These are phyloP conservation scores for Ailurus styani DNA, from an alignment of 2,113 vertebrate species.

Conservation along the genomic window DNA sequence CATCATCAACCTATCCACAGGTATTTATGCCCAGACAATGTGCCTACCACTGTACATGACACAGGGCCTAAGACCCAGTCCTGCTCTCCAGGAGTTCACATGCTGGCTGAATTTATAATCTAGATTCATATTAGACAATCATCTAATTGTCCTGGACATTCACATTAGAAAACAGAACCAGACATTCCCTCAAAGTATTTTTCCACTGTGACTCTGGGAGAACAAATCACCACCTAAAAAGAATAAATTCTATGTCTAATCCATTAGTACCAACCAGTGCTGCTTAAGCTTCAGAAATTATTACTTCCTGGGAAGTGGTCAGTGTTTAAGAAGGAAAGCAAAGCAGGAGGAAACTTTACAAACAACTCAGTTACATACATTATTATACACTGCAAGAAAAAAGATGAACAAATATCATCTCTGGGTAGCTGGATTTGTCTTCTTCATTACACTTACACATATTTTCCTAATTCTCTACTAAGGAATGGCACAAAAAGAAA, in stretches of 20 bases:
- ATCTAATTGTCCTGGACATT: background rate
- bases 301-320: background rate
- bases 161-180: conserved; percentile 20
- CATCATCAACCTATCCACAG: background rate
- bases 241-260: background rate
- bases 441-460: background rate
- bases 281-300: background rate
- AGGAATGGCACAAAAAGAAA: background rate
- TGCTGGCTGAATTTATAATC: background rate
- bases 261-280: background rate
- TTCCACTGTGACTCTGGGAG: background rate
- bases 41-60: background rate
- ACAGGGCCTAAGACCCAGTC: background rate
- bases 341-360: background rate
- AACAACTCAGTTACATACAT: background rate
- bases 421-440: background rate
- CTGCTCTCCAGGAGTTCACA: background rate
- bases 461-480: background rate
- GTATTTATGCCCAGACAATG: background rate
- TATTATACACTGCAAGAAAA: background rate
- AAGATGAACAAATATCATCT: background rate
- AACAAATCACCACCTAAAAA: conserved; percentile 10
- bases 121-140: background rate
- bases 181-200: background rate
- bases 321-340: background rate